Evolutionary conservation across 2,888 invertebrate species (phyloP).

Genomic region (Drosophila longiperda): DNA sequence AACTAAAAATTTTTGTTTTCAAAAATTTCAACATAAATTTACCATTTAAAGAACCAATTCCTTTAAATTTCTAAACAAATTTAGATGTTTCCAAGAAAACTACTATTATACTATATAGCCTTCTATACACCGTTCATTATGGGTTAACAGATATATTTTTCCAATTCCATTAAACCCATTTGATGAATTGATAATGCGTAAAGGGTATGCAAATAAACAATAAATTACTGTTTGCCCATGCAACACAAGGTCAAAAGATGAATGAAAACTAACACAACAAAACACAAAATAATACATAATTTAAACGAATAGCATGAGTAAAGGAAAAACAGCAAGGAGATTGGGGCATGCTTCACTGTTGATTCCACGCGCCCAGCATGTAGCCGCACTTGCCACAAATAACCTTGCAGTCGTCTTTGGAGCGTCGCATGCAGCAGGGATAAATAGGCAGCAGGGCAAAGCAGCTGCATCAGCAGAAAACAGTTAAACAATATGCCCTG

Average conservation of each 20-base stretch:
- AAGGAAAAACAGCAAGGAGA: constrained; percentile 15
- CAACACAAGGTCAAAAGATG: constrained; percentile 47
- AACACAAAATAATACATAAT: constrained; percentile 5
- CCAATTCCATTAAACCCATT: background rate
- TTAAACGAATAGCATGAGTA: constrained; percentile 13
- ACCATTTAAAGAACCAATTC: background rate
- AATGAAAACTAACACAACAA: constrained; percentile 39
- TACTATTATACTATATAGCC: background rate
- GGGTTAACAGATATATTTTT: background rate
- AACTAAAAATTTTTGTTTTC: background rate
- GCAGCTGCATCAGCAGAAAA: constrained; percentile 57
- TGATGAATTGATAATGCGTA: background rate
- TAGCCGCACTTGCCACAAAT: constrained; percentile 78
- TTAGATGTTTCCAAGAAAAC: background rate
- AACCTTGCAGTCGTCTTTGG: constrained; percentile 73
- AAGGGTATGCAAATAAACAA: constrained; percentile 13
- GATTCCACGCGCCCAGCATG: constrained; percentile 76
- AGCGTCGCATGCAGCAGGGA: constrained; percentile 67
- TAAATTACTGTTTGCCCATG: constrained; percentile 19
- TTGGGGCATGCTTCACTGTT: constrained; percentile 42
- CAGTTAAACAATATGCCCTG: background rate
- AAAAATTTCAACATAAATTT: background rate
- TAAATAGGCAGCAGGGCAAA: constrained; percentile 75
- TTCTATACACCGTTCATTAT: background rate
- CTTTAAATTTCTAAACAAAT: background rate